Evolutionary conservation across 1,140 invertebrate genomes (phyloP).

Genomic region (Octopus bimaculoides): DNA sequence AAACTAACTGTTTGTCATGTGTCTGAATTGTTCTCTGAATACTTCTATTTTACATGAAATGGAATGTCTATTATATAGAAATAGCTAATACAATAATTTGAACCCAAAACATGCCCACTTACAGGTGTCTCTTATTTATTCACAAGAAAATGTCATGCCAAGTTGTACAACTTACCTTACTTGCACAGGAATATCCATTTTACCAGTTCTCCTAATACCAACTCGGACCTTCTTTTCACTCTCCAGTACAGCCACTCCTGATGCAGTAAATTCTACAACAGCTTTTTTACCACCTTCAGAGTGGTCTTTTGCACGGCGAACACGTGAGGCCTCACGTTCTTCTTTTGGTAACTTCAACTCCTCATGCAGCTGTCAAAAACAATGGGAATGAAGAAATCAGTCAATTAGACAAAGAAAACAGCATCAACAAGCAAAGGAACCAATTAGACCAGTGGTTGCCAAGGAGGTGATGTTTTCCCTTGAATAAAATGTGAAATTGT

Average conservation of each 20-base stretch:
- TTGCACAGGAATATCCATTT: constrained; percentile 54
- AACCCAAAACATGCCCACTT: too few relatives aligned
- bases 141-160: too few relatives aligned
- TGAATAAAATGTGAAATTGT: too few relatives aligned
- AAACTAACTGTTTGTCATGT: too few relatives aligned
- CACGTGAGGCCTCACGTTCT: constrained; percentile 16
- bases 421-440: too few relatives aligned
- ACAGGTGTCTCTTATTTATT: too few relatives aligned
- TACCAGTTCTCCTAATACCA: constrained; percentile 60
- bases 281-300: constrained; percentile 45
- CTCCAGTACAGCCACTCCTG: constrained; percentile 62
- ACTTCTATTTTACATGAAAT: too few relatives aligned
- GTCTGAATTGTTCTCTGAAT: too few relatives aligned
- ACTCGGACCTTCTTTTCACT: constrained; percentile 62
- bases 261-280: constrained; percentile 62
- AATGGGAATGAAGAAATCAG: not conserved
- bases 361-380: not conserved
- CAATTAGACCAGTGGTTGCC: too few relatives aligned
- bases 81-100: too few relatives aligned
- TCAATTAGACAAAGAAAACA: not conserved
- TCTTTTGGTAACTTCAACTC: not conserved
- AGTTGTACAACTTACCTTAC: constrained; percentile 52
- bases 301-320: constrained; percentile 35
- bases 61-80: too few relatives aligned
- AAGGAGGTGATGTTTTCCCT: too few relatives aligned